A percentile compares a stretch with the other conserved stretches of the same genome.
These are phyloP conservation scores for Amazona guildingii DNA, from an alignment of 2,113 vertebrate genomes.

Conservation along the genomic window DNA sequence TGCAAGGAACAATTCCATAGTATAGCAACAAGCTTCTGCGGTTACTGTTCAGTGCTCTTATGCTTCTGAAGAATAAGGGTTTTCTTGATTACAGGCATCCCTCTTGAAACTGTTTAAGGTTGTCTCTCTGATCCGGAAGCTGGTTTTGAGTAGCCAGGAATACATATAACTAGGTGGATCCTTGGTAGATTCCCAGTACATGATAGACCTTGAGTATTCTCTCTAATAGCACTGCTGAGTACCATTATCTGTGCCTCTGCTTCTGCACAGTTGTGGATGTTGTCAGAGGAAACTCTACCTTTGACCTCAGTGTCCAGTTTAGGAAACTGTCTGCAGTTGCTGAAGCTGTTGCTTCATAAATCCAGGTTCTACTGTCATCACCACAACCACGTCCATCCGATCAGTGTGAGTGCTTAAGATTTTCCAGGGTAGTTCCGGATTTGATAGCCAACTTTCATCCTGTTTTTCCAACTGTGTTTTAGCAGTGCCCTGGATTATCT, in stretches of 20 bases:
- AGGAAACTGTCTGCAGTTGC: neutral
- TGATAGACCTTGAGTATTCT: neutral
- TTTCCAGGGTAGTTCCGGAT: neutral
- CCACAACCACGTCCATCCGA: neutral
- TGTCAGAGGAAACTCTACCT: neutral
- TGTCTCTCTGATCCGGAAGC: neutral
- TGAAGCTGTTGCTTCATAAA: neutral
- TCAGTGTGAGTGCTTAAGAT: neutral
- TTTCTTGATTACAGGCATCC: accelerated
- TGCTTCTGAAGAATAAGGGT: neutral
- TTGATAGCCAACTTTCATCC: neutral
- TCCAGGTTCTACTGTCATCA: neutral
- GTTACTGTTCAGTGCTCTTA: neutral
- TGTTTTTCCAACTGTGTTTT: neutral
- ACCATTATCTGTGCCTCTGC: neutral
- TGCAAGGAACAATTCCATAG: neutral
- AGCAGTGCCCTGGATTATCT: neutral
- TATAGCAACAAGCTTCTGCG: neutral
- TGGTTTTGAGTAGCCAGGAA: neutral
- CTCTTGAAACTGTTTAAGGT: neutral
- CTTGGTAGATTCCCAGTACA: neutral
- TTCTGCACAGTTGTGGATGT: neutral
- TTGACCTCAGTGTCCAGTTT: neutral
- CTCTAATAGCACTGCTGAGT: neutral
- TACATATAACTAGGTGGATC: neutral